phyloP scores from a whole-genome alignment of 2,797 vertebrate genomes.

The Semotilus atromaculatus region DNA sequence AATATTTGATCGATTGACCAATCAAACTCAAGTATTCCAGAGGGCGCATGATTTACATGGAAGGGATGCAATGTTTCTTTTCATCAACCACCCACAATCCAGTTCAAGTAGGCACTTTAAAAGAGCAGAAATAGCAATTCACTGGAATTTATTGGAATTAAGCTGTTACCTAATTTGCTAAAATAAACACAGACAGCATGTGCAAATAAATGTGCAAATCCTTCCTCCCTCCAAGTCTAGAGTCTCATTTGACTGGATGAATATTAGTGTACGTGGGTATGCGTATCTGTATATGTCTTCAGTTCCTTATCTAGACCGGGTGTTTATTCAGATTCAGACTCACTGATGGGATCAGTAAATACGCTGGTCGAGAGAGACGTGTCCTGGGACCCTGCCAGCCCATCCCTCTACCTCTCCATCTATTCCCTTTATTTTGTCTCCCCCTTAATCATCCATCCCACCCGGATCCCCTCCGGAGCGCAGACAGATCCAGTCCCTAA shows the following conservation, averaged over 20 bases:
- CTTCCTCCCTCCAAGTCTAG: background rate
- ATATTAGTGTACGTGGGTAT: constrained; percentile 52
- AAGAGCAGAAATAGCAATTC: background rate
- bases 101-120: background rate
- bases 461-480: background rate
- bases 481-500: constrained; percentile 23
- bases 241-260: background rate
- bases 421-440: constrained; percentile 7
- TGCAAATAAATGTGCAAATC: background rate
- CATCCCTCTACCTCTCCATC: constrained; percentile 60
- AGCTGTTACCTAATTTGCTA: background rate
- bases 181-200: background rate
- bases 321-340: constrained; percentile 80
- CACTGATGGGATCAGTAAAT: constrained; percentile 81
- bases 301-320: constrained; percentile 69
- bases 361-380: constrained; percentile 68
- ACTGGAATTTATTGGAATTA: background rate
- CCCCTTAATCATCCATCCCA: constrained; percentile 13
- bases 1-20: background rate
- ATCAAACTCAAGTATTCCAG: background rate
- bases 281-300: constrained; percentile 58
- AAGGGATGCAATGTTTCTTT: background rate
- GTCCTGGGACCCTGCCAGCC: constrained; percentile 66
- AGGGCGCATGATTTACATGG: background rate
- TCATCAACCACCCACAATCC: background rate